These are phyloP conservation scores for Valencia hispanica DNA, from an alignment of 2,797 vertebrate species.

Conservation along the genomic window DNA sequence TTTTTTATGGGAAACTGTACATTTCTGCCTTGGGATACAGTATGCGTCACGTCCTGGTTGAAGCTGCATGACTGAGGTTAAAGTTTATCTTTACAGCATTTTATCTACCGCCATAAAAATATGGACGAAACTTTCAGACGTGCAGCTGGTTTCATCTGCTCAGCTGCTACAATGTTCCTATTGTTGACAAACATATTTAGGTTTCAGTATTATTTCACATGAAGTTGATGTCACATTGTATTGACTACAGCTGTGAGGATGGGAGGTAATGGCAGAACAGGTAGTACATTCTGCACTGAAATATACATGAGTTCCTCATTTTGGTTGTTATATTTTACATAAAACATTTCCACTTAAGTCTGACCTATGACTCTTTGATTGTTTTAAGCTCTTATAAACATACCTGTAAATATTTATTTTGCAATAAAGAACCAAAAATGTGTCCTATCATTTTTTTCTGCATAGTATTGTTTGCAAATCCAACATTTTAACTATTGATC, in stretches of 20 bases:
- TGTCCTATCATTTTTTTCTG: background rate
- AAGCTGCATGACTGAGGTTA: background rate
- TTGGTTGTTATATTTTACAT: background rate
- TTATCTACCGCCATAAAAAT: background rate
- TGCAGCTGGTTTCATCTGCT: background rate
- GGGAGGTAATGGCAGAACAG: background rate
- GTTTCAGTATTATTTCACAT: constrained; percentile 36
- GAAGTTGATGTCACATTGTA: background rate
- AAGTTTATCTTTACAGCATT: background rate
- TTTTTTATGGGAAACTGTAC: background rate
- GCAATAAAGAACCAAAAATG: background rate
- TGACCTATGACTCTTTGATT: background rate
- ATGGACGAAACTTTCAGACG: background rate
- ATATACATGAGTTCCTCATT: background rate
- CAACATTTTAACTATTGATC: background rate
- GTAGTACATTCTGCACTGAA: background rate
- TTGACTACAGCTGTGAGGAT: background rate
- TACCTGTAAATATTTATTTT: background rate
- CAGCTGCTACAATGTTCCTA: background rate
- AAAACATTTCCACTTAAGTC: background rate
- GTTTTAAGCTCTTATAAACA: background rate
- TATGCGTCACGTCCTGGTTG: background rate
- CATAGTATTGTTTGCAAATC: background rate
- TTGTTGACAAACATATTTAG: background rate
- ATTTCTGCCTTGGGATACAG: background rate